These are phyloP conservation scores for Blastobasis lacticolella DNA, from an alignment of 2,888 invertebrate genomes.

Conservation along the genomic window DNA sequence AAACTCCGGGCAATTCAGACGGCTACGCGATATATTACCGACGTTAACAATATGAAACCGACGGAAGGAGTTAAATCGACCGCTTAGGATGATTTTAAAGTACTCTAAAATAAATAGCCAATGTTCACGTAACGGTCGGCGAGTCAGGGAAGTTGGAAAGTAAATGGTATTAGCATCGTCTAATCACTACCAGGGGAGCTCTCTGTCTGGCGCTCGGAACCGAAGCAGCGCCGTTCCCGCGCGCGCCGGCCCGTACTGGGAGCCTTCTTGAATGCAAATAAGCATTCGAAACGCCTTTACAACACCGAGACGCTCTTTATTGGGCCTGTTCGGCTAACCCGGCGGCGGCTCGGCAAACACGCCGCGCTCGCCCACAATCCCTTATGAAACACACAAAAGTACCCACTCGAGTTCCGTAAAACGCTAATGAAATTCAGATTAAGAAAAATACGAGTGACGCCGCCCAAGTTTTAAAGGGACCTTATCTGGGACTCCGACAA, in stretches of 20 bases:
- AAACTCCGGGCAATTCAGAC: no score
- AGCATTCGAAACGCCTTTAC: slow-evolving; percentile 68
- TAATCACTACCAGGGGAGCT: slow-evolving; percentile 70
- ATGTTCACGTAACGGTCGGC: slow-evolving; percentile 62
- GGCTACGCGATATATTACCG: not conserved
- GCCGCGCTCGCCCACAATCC: slow-evolving; percentile 23
- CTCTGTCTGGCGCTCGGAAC: slow-evolving; percentile 48
- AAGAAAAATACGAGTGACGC: slow-evolving; percentile 5
- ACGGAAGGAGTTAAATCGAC: slow-evolving; percentile 30
- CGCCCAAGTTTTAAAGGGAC: slow-evolving; percentile 24
- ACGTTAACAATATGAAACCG: slow-evolving; percentile 13
- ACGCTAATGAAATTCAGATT: slow-evolving; percentile 21
- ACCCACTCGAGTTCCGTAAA: slow-evolving; percentile 1
- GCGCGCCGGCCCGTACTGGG: slow-evolving; percentile 44
- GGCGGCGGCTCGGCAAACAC: slow-evolving; percentile 45
- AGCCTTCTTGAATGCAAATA: slow-evolving; percentile 71
- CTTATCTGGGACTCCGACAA: slow-evolving; percentile 44
- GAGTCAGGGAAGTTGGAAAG: slow-evolving; percentile 67
- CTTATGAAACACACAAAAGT: not conserved
- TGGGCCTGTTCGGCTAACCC: slow-evolving; percentile 57
- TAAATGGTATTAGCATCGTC: slow-evolving; percentile 72
- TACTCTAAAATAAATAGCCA: slow-evolving; percentile 58
- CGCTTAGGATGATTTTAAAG: slow-evolving; percentile 56
- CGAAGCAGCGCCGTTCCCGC: slow-evolving; percentile 34
- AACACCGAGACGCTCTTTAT: slow-evolving; percentile 65